Evolutionary conservation across 2,113 vertebrate species (phyloP).

Genomic region (Oxygymnocypris stewartii): DNA sequence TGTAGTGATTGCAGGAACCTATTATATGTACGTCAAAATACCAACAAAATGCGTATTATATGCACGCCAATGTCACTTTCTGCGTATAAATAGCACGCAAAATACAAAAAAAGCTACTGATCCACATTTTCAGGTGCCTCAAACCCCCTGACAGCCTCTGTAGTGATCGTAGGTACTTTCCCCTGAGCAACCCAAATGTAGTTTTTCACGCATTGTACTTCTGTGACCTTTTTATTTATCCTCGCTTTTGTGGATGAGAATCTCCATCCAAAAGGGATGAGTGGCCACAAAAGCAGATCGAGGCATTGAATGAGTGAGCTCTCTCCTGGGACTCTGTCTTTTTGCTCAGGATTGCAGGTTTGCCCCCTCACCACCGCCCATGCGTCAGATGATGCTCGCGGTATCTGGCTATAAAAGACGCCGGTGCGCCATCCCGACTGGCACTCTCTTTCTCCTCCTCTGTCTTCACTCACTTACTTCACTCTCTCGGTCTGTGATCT

Average conservation of each 20-base stretch:
- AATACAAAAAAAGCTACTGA: too few relatives aligned
- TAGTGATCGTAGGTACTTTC: background rate
- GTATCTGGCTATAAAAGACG: constrained; percentile 68
- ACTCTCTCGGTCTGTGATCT: constrained; percentile 27
- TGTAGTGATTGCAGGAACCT: too few relatives aligned
- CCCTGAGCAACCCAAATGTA: background rate
- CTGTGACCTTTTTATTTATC: constrained; percentile 7
- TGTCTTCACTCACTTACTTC: constrained; percentile 49
- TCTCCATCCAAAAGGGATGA: background rate
- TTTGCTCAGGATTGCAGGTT: constrained; percentile 73
- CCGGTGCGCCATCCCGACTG: constrained; percentile 61
- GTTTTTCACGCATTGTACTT: background rate
- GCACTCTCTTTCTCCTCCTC: constrained; percentile 54
- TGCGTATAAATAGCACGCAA: too few relatives aligned
- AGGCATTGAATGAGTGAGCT: background rate
- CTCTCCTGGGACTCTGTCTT: constrained; percentile 63
- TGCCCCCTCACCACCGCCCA: constrained; percentile 59
- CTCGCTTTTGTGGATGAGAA: background rate
- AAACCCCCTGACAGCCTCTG: background rate
- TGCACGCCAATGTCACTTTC: too few relatives aligned
- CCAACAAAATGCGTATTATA: too few relatives aligned
- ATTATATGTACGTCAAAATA: too few relatives aligned
- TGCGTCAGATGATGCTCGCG: constrained; percentile 76
- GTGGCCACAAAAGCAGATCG: background rate
- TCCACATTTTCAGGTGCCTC: background rate